phyloP scores from a whole-genome alignment of 2,113 vertebrate species.

The Tilapia sparmanii region DNA sequence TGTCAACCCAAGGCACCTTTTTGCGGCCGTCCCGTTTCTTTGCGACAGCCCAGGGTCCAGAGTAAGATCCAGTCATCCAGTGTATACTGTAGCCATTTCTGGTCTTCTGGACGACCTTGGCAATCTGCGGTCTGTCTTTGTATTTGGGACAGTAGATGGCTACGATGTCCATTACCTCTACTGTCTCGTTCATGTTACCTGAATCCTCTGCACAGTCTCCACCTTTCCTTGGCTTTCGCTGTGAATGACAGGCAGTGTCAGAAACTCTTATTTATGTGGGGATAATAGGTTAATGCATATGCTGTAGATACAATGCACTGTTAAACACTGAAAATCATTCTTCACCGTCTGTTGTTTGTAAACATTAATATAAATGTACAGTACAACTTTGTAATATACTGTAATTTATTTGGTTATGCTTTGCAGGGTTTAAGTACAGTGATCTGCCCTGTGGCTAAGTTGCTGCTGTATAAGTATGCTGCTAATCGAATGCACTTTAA shows the following conservation, averaged over 20 bases:
- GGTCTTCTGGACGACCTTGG: constrained; percentile 95
- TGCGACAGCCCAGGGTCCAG: constrained; percentile 92
- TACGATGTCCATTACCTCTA: constrained; percentile 94
- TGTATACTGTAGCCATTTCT: constrained; percentile 94
- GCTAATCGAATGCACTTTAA: neutral
- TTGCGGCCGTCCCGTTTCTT: constrained; percentile 97
- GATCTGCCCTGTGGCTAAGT: neutral
- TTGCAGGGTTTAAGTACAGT: neutral
- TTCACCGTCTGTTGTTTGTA: neutral
- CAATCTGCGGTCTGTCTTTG: constrained; percentile 98
- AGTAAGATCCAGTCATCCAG: constrained; percentile 99
- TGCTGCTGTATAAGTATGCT: neutral
- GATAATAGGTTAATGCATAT: neutral
- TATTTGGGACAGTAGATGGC: constrained; percentile 98
- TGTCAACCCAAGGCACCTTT: constrained; percentile 99
- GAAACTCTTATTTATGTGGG: neutral
- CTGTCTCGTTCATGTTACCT: constrained; percentile 87
- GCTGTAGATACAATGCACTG: neutral
- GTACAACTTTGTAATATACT: neutral
- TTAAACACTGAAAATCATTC: neutral
- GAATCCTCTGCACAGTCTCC: constrained; percentile 86
- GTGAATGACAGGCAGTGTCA: constrained; percentile 2
- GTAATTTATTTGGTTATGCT: neutral
- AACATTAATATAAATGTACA: neutral
- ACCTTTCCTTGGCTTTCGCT: constrained; percentile 87